Conservation (phyloP, 2,888 invertebrate species). For the Chorisops tibialis region DNA sequence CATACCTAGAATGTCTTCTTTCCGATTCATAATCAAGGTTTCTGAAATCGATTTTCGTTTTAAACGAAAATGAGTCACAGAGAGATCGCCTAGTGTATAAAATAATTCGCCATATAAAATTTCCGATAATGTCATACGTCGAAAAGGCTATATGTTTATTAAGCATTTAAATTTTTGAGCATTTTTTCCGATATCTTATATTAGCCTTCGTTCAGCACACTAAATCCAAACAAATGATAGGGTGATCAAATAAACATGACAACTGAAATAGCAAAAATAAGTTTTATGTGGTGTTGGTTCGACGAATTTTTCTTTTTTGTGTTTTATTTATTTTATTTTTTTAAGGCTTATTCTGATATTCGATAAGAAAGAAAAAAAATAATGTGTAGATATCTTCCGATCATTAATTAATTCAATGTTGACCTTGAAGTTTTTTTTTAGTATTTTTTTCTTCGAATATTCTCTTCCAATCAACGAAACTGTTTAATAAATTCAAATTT, state of each 20-base stretch:
- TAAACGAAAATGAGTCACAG: too few species aligned
- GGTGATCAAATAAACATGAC: constrained; percentile 15
- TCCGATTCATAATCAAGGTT: too few species aligned
- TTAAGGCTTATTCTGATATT: background rate
- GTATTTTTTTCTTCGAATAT: background rate
- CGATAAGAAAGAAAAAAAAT: constrained; percentile 6
- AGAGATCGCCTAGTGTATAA: too few species aligned
- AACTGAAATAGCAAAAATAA: constrained; percentile 8
- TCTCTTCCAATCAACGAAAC: too few species aligned
- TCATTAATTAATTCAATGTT: constrained; percentile 14
- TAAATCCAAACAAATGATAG: constrained; percentile 14
- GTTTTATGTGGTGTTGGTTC: constrained; percentile 1
- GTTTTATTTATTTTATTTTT: background rate
- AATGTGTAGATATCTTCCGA: constrained; percentile 8
- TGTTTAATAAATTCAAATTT: too few species aligned
- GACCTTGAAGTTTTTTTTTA: constrained; percentile 11
- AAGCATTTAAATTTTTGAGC: too few species aligned
- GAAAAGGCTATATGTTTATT: constrained; percentile 15
- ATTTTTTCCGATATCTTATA: background rate
- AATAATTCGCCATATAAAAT: background rate
- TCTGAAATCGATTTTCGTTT: too few species aligned
- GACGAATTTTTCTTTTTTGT: background rate
- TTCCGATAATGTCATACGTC: constrained; percentile 20
- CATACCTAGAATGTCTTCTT: too few species aligned
- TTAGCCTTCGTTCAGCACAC: background rate